Base-by-base conservation (phyloP, 2,888 invertebrate genomes). In the Myopa testacea region DNA sequence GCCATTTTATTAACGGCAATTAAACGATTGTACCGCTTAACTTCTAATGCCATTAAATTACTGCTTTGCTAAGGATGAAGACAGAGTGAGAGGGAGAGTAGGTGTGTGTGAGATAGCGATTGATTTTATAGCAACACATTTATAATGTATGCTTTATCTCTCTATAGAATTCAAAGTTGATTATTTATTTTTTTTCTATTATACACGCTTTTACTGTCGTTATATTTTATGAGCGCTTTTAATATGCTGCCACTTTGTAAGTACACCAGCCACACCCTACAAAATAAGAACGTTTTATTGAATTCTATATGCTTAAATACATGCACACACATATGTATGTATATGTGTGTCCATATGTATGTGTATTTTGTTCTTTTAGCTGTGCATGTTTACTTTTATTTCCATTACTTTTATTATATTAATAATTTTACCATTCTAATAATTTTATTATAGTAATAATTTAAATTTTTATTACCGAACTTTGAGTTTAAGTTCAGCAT, bases 191-290 rank as follows among this genome's bases (percentile, higher is more conserved):
- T 26, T 19, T 12, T 19, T 19, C 37, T 34, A n/a, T n/a, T n/a
- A n/a, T n/a, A 55, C 67, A 58, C 67, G 67, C 65, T 72, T 71
- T 71, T 72, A 72, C 58, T 26, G 72, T 77, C 77, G 65, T 58
- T 67, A n/a, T 38, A 67, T 60, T 71, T 71, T 67, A 72, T 72
- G 50, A 63, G 38, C 16, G 40, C 38, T 65, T 58, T 77, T 77
- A 65, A 67, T 58, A 67, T 55, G 77, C 65, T 65, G 65, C 55
- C 63, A 14, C 19, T 50, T 19, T 10, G 26, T 40, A 45, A 40
- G 26, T 12, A 4, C 40, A n/a, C 67, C n/a, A 14, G 58, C 77
- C 77, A 72, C 77, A 72, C 77, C 77, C 67, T 72, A 38, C 16
- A 37, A 63, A 26, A 10, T 45, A 10, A 8, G 45, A 45, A 6